Base-by-base conservation (phyloP, 2,113 vertebrate genomes). In the Malurus melanocephalus region DNA sequence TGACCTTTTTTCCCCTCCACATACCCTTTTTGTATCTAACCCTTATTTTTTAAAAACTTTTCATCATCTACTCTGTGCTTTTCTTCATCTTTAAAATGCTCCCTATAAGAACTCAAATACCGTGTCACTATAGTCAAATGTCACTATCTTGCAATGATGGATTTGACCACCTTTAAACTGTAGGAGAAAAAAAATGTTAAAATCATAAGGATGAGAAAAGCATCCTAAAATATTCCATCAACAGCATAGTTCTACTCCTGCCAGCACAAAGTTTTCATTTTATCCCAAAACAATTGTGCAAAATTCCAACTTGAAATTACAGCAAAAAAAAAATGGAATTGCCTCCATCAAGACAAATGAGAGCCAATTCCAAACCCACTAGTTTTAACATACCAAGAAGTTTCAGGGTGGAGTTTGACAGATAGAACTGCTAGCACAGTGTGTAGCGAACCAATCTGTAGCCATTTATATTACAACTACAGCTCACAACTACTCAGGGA, bases 391-490 rank as follows among this genome's bases (percentile, higher is more conserved):
- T 9, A 42, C 2, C 23, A 32, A 48, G 46, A 67, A 82, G 15
- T 10, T 81, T 76, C 53, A 53, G 16, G 27, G 30, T 68, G 38
- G 45, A 76, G 20, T 87, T 40, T 65, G 46, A 65, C 45, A 68
- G 48, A 48, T 4, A 30, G 46, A 6, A 16, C 75, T 1, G 0
- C 26, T 59, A 10, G 38, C 20, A 56, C 5, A 26, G 13, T 35
- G 9, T 55, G 23, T 55, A 75, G 5, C 35, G 33, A 43, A 22
- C 75, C 32, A 43, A 32, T 23, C 40, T 60, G 20, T 26, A 46
- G 22, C 33, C 42, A 40, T 72, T 82, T 59, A 42, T 49, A 14
- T 56, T 61, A 77, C 8, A 42, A 20, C 26, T 33, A 19, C 43
- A 72, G 40, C n/a, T 74, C 55, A 48, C 32, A 61, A 72, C 27